Base-by-base conservation (phyloP, 1,140 invertebrate genomes). In the Drosophila pandora region DNA sequence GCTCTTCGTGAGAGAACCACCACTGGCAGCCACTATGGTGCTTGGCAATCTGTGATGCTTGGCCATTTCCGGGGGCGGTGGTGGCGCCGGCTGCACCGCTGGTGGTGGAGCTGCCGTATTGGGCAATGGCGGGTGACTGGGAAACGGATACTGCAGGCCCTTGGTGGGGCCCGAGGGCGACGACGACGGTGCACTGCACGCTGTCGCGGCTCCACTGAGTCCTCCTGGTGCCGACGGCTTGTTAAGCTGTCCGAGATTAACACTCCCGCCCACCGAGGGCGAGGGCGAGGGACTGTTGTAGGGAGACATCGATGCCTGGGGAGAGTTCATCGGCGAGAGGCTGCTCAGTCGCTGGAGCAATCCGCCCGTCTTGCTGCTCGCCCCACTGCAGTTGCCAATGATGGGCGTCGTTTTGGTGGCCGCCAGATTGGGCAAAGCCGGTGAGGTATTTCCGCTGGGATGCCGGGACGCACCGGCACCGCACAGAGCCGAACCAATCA, bases 61-160 rank as follows among this genome's bases (percentile, higher is more conserved):
- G 39, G 50, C 47, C 62, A 68, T 22, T 41, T 87, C 81, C 0
- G 82, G 82, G 2, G 79, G 83, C 25, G 79, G 73, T 28, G 85
- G 85, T 30, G 85, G 85, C 34, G 85, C 82, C 5, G 90, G 85
- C 54, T 90, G 88, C 23, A 77, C 76, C 1, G 72, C 75, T 45
- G 90, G 81, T 28, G 76, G 68, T 21, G 90, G 84, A 2, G 90
- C 90, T n/a, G 90, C 89, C 8, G 93, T 91, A 53, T 92, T 90
- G 64, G 93, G 92, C 67, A 94, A 92, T 67, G 95, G 94, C 79
- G 95, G 95, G 93, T 95, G 95, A 91, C 94, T 95, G 81, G 96
- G 96, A 93, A 96, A 96, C 22, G 96, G 96, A 92, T 96, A 96
- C 81, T 96, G 95, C 30, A 96, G 90, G 23, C 95, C 94, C 80